Evolutionary conservation across 2,113 vertebrate species (phyloP), one percentile per base, ranked within the genome.

Genomic region (Xenopus borealis): DNA sequence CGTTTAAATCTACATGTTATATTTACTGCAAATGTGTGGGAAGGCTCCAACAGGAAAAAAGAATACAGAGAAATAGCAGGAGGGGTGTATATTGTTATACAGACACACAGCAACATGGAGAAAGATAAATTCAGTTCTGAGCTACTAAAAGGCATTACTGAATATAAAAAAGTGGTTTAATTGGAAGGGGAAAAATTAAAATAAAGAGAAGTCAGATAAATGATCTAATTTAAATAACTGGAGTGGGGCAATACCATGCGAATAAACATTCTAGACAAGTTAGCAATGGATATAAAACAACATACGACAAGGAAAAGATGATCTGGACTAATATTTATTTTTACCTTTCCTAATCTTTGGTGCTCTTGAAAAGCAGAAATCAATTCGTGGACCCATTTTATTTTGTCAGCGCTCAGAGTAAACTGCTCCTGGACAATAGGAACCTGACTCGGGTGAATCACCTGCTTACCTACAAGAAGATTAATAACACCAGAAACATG

Each of bases 391-490:
- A 97, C 95, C 97, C 96, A 98, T 84, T 92, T 92, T 80, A 95
- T 85, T 86, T 92, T 93, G 84, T 94, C 94, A 71, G 84, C 87
- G 86, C 93, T 94, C 0, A 97, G 96, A 79, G 95, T 95, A 84
- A 99, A 99, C 88, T 97, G 94, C 75, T 96, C 94, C 83, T 99
- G 97, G 79, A 99, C 97, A 82, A 91, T 85, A 50, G 91, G 84
- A 78, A 99, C 88, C 89, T 98, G 97, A 83, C 90, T 94, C 18
- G 97, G 97, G 87, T 99, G 97, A 88, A 99, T 98, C 83, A 98
- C 95, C 91, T 98, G 96, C 87, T 98, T 99, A 86, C 97, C 97
- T 95, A 89, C 72, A 78, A 86, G 79, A 84, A 88, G 84, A 82
- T 86, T 80, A 83, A 85, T 80, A 87, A 88, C 82, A 85, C 62